A percentile compares a stretch with the other conserved stretches of the same genome.
These are phyloP conservation scores for Atractosteus spatula DNA, from an alignment of 2,113 vertebrate species.

Conservation along the genomic window DNA sequence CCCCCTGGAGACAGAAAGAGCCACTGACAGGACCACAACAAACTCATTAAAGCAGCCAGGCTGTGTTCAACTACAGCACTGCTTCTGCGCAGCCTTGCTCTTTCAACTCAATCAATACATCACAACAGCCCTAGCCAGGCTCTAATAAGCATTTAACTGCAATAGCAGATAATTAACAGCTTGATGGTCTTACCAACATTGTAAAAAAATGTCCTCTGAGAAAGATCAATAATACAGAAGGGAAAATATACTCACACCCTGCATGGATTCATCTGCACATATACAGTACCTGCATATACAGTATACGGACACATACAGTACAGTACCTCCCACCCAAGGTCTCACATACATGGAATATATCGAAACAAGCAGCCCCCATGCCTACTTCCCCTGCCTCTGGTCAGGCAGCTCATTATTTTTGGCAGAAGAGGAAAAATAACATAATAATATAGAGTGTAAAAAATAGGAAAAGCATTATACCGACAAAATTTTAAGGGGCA, in stretches of 20 bases:
- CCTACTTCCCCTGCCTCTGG: not conserved
- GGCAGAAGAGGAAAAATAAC: not conserved
- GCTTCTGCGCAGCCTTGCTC: not conserved
- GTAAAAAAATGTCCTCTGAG: not conserved
- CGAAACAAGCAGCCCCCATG: not conserved
- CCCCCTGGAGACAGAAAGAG: not conserved
- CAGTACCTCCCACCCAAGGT: not conserved
- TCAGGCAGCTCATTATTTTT: slow-evolving; percentile 1
- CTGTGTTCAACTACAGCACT: no score
- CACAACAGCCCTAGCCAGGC: slow-evolving; percentile 15
- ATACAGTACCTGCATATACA: no score
- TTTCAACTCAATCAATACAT: slow-evolving; percentile 12
- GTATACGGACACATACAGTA: no score
- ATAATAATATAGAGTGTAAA: not conserved
- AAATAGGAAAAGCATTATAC: not conserved
- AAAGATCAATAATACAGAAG: no score
- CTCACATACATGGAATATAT: not conserved
- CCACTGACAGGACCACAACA: not conserved
- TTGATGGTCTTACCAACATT: slow-evolving; percentile 5
- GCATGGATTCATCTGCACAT: no score
- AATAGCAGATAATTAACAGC: slow-evolving; percentile 27
- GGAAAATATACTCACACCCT: no score
- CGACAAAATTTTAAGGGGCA: not conserved
- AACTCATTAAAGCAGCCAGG: no score
- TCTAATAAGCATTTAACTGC: slow-evolving; percentile 22